phyloP scores from a whole-genome alignment of 2,797 vertebrate species.

The Platalea minor region DNA sequence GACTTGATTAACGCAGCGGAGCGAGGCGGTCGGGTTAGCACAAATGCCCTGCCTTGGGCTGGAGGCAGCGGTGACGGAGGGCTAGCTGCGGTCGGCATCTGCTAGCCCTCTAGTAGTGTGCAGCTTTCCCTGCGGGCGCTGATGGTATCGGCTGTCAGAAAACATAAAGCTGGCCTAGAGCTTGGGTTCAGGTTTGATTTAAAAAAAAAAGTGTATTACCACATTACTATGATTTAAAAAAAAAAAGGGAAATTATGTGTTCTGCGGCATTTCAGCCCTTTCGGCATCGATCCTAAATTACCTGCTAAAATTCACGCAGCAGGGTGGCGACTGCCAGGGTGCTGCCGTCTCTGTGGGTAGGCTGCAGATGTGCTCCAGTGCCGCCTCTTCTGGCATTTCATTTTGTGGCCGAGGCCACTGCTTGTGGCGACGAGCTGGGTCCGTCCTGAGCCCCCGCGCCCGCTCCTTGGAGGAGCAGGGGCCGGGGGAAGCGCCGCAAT shows the following conservation, averaged over 20 bases:
- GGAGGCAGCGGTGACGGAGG: fast-evolving
- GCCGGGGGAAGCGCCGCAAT: neutral
- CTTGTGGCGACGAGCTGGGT: neutral
- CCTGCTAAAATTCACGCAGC: too few species aligned
- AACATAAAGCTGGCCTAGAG: neutral
- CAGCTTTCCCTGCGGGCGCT: fast-evolving
- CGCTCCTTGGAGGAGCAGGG: fast-evolving
- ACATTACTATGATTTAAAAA: neutral
- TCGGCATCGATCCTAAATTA: neutral
- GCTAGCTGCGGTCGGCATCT: fast-evolving
- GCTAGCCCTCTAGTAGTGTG: fast-evolving
- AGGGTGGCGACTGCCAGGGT: neutral
- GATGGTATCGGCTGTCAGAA: fast-evolving
- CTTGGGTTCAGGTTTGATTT: neutral
- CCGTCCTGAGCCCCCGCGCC: neutral
- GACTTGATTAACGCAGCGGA: neutral
- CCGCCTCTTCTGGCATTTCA: neutral
- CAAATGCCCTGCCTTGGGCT: fast-evolving
- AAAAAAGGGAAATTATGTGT: neutral
- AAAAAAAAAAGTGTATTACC: neutral
- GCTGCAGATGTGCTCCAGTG: neutral
- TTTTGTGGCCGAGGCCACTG: neutral
- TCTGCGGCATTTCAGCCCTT: neutral
- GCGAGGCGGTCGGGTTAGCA: fast-evolving
- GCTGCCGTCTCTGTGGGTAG: fast-evolving